Base-by-base conservation (phyloP, 2,888 invertebrate genomes). In the Leptinotarsa tumamoca region DNA sequence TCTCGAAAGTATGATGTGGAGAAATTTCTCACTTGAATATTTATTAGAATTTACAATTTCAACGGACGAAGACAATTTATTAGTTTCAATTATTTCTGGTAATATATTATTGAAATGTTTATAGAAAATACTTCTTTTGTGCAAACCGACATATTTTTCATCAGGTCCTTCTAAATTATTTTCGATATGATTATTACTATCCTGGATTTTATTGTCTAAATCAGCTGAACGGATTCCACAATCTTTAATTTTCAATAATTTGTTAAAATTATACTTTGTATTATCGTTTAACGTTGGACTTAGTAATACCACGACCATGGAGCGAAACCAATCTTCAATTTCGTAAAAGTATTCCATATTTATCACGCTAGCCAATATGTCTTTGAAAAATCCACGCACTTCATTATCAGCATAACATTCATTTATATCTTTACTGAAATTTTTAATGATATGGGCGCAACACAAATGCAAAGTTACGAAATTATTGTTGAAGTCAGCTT, bases 391-490 rank as follows among this genome's bases (percentile, higher is more conserved):
- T 43, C 21, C 67, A 17, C 67, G 27, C 10, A 67, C 49, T 49
- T 67, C 67, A 5, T 67, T 17, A 67, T 67, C 17, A 15, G n/a
- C n/a, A 54, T 17, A 54, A n/a, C 54, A 54, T 15, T 54, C 54
- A n/a, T 54, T 54, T 7, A 43, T 67, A 33, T 67, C 63, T 63
- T 63, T 33, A 17, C 63, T 63, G 27, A 63, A 63, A 63, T 18
- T 63, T 21, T 63, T 63, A 10, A 63, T 21, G 23, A 66, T 4
- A 27, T 67, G 33, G 4, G 67, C 67, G 50, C 67, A 67, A 67
- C 67, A 67, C 50, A 18, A 67, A 67, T 67, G 67, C 4, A 67
- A 18, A 15, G 67, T 67, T n/a, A 67, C 50, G 13, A 67, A 15
- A 10, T 66, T 33, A 33, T 49, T 33, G 1, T 14, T 4, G 18